Percentiles rank a stretch among this genome's conserved stretches.
Evolutionary conservation across 92 coral and sea anemone genomes (phyloP).

Genomic region (Porites divaricata): DNA sequence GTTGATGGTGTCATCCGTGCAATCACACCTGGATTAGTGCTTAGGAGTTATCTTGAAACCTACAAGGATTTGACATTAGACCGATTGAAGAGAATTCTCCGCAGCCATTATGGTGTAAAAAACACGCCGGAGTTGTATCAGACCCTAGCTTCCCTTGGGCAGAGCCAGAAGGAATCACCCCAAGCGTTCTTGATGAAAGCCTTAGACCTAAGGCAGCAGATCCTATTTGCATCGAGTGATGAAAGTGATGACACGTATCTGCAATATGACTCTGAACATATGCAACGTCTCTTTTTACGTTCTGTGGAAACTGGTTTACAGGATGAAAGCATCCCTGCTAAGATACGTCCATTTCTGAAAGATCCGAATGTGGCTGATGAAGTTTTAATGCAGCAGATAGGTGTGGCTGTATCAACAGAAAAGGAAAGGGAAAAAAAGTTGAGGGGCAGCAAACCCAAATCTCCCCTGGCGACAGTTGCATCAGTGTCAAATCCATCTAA

Average conservation of each 20-base stretch:
- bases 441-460: slow-evolving; percentile 30
- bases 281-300: slow-evolving; percentile 51
- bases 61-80: slow-evolving; percentile 58
- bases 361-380: slow-evolving; percentile 56
- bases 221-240: slow-evolving; percentile 54
- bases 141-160: slow-evolving; percentile 53
- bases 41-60: slow-evolving; percentile 60
- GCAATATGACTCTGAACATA: slow-evolving; percentile 48
- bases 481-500: slow-evolving; percentile 28
- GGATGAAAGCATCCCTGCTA: slow-evolving; percentile 61
- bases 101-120: slow-evolving; percentile 59
- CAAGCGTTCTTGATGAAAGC: slow-evolving; percentile 74
- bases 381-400: slow-evolving; percentile 41
- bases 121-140: slow-evolving; percentile 65
- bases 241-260: slow-evolving; percentile 37
- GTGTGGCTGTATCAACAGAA: slow-evolving; percentile 69
- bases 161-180: slow-evolving; percentile 56
- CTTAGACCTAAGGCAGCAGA: slow-evolving; percentile 64
- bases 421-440: slow-evolving; percentile 65
- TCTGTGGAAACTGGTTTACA: slow-evolving; percentile 74
- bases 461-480: slow-evolving; percentile 38
- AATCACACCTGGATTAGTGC: slow-evolving; percentile 60
- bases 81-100: slow-evolving; percentile 61
- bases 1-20: slow-evolving; percentile 64
- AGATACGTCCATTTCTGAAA: slow-evolving; percentile 60